Percentiles rank a stretch among this genome's conserved stretches.
Evolutionary conservation across 1,140 invertebrate species (phyloP).

Genomic region (Yoshiicerus persimilis): DNA sequence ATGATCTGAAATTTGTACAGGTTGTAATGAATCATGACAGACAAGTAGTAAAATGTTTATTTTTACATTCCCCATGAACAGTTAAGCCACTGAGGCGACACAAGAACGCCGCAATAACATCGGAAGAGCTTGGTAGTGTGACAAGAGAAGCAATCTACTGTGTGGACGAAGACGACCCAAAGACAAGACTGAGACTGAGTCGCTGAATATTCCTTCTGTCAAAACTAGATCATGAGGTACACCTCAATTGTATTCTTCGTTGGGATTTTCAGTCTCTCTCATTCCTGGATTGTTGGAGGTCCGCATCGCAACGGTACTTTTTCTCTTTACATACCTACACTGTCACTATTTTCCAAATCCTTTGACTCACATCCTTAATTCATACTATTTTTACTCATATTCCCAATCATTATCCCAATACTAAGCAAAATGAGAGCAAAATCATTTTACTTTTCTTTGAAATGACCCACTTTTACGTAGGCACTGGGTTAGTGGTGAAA

Average conservation of each 20-base stretch:
- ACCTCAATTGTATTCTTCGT: constrained; percentile 38
- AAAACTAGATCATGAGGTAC: constrained; percentile 41
- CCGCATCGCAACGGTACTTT: constrained; percentile 35
- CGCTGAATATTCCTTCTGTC: background rate
- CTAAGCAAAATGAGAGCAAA: too few species aligned
- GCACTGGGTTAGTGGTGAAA: background rate
- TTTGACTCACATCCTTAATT: background rate
- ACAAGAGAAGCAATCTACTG: background rate
- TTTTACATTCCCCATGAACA: constrained; percentile 13
- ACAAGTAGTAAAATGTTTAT: constrained; percentile 9
- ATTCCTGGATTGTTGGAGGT: constrained; percentile 47
- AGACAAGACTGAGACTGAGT: background rate
- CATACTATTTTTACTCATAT: background rate
- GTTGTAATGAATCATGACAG: background rate
- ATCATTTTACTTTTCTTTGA: background rate
- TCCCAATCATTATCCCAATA: too few species aligned
- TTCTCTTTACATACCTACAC: background rate
- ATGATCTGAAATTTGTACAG: too few species aligned
- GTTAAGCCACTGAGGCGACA: constrained; percentile 10
- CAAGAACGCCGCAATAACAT: background rate
- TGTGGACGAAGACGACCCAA: background rate
- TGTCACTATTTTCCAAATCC: background rate
- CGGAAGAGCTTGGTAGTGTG: background rate
- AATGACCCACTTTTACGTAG: background rate
- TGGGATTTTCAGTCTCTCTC: constrained; percentile 47